Conservation (phyloP, 2,113 vertebrate genomes). For the Myodes glareolus region DNA sequence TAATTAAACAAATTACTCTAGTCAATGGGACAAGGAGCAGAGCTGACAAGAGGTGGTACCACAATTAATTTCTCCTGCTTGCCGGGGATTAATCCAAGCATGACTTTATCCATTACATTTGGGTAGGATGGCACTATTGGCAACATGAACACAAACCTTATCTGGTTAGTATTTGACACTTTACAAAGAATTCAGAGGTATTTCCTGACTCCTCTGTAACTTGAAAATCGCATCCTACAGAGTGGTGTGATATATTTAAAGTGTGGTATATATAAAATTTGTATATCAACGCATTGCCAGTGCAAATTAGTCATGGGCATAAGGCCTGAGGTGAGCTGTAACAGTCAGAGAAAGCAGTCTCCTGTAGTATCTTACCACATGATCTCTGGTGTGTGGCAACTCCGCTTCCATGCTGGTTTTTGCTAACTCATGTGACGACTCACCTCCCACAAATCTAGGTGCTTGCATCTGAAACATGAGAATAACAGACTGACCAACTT, state of each 20-base stretch:
- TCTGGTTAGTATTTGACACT: conserved; percentile 17
- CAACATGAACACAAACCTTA: conserved; percentile 35
- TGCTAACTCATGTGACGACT: not conserved
- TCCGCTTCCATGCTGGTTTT: not conserved
- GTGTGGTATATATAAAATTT: not conserved
- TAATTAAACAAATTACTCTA: conserved; percentile 66
- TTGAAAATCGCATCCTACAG: not conserved
- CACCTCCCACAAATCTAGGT: not conserved
- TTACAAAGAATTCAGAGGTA: conserved; percentile 15
- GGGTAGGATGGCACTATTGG: not conserved
- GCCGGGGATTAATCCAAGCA: conserved; percentile 15
- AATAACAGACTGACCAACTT: not conserved
- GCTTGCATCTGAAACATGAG: not conserved
- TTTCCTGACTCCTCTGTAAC: not conserved
- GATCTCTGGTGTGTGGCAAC: not conserved
- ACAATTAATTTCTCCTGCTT: conserved; percentile 47
- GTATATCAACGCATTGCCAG: not conserved
- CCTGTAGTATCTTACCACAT: not conserved
- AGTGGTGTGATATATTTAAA: not conserved
- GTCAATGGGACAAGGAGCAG: not conserved
- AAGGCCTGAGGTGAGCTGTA: not conserved
- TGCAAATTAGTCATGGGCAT: not conserved
- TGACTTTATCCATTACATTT: conserved; percentile 13
- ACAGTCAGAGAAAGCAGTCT: not conserved
- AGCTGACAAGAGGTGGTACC: conserved; percentile 38